Evolutionary conservation across 2,888 invertebrate genomes (phyloP), one percentile per base, ranked within the genome.

Genomic region (Agriopis marginaria): DNA sequence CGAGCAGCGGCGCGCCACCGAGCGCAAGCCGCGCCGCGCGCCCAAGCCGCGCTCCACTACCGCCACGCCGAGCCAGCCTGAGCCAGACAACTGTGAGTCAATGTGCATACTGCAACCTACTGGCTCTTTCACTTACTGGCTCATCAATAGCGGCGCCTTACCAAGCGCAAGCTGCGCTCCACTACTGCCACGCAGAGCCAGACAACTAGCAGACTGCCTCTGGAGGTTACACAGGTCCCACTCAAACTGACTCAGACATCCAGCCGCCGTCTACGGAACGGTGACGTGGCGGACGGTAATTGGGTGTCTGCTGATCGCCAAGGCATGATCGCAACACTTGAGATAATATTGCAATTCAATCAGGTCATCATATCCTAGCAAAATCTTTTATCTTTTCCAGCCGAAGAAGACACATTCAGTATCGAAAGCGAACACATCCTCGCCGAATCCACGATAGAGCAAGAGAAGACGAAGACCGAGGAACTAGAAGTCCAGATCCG

Each of bases 401-500:
- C 89, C 62, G 87, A 89, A 81, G 86, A 93, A 82, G 88, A 92
- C 77, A 86, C 92, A 58, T 91, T 88, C 58, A 91, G 89, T 75
- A 86, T 92, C 70, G 94, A 96, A 80, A 93, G 94, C 82, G 89
- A 95, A 82, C 80, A 94, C 86, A 80, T 91, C 73, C 73, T 93
- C 68, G 88, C 92, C 5, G 91, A 88, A 82, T 89, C 89, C 0
- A 86, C 96, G 76, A 91, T 97, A 75, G 96, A 96, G 72, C 96
- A 96, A 44, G 97, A 97, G 85, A 95, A 95, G 75, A 95, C 95
- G 76, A 96, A 96, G 86, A 96, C 96, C 23, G 97, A 97, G 74
- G 97, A 97, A 80, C 89, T 99, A 69, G 96, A 97, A 32, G 95
- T 95, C 45, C 97, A 98, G 87, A 96, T 99, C 76, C 95, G 95